Conservation (phyloP, 2,797 vertebrate genomes). For the Novumbra hubbsi region DNA sequence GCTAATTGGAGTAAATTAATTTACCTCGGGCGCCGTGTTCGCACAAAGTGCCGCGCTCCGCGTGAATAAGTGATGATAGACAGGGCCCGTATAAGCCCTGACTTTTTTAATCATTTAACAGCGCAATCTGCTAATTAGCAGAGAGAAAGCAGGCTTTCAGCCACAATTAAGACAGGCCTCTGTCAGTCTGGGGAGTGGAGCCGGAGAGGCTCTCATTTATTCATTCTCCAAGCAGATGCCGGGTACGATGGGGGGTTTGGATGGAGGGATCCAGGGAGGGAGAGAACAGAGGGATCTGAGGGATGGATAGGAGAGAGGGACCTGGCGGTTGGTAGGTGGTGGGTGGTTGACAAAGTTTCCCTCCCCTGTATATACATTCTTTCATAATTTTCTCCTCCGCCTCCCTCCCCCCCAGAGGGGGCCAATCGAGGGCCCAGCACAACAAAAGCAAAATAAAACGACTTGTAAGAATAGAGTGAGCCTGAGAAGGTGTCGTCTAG, state of each 20-base stretch:
- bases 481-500: background rate
- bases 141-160: slow-evolving; percentile 77
- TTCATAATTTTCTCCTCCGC: slow-evolving; percentile 11
- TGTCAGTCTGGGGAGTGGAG: slow-evolving; percentile 70
- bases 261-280: slow-evolving; percentile 51
- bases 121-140: slow-evolving; percentile 83
- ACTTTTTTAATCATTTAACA: slow-evolving; percentile 87
- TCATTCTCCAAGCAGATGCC: slow-evolving; percentile 76
- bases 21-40: slow-evolving; percentile 76
- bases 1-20: slow-evolving; percentile 84
- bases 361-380: slow-evolving; percentile 30
- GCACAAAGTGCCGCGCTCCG: slow-evolving; percentile 63
- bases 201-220: slow-evolving; percentile 67
- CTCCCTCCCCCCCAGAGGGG: slow-evolving; percentile 43
- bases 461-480: slow-evolving; percentile 20
- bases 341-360: slow-evolving; percentile 36
- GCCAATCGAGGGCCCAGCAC: slow-evolving; percentile 25
- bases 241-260: slow-evolving; percentile 64
- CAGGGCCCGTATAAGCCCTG: slow-evolving; percentile 70
- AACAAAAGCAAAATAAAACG: slow-evolving; percentile 50
- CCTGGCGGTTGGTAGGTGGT: slow-evolving; percentile 35
- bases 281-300: slow-evolving; percentile 36
- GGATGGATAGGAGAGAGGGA: slow-evolving; percentile 38
- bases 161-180: slow-evolving; percentile 76
- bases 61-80: slow-evolving; percentile 82